These are phyloP conservation scores for Nudaria mundana DNA, from an alignment of 2,888 invertebrate genomes.

Conservation along the genomic window DNA sequence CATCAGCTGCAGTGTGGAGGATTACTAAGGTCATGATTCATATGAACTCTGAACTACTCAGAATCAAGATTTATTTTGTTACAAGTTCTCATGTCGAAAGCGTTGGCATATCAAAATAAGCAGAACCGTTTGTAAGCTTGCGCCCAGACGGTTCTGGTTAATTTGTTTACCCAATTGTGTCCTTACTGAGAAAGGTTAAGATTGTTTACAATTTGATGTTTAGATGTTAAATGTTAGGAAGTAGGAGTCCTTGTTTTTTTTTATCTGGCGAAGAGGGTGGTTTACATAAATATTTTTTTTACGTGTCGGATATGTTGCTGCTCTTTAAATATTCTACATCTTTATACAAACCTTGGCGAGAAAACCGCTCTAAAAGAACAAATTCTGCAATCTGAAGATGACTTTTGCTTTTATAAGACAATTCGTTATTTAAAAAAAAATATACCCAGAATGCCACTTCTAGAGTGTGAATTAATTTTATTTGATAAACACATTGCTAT, in stretches of 20 bases:
- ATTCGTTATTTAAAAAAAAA: too few species aligned
- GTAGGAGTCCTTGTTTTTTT: not conserved
- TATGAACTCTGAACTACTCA: conserved; percentile 16
- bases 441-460: not conserved
- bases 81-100: conserved; percentile 20
- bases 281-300: not conserved
- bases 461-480: not conserved
- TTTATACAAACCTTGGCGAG: too few species aligned
- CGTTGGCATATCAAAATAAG: conserved; percentile 31
- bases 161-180: conserved; percentile 28
- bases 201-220: conserved; percentile 29
- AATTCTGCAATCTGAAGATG: too few species aligned
- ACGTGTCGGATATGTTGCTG: too few species aligned
- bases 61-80: conserved; percentile 17
- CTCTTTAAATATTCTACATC: too few species aligned
- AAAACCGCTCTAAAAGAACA: too few species aligned
- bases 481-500: not conserved
- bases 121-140: conserved; percentile 20
- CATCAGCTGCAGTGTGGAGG: too few species aligned
- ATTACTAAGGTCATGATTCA: too few species aligned
- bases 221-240: conserved; percentile 6
- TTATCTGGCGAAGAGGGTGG: not conserved
- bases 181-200: conserved; percentile 28
- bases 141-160: conserved; percentile 18
- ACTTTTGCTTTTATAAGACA: too few species aligned